Percentiles rank a stretch among this genome's conserved stretches.
These are phyloP conservation scores for Spizella passerina DNA, from an alignment of 2,797 vertebrate species.

Conservation along the genomic window DNA sequence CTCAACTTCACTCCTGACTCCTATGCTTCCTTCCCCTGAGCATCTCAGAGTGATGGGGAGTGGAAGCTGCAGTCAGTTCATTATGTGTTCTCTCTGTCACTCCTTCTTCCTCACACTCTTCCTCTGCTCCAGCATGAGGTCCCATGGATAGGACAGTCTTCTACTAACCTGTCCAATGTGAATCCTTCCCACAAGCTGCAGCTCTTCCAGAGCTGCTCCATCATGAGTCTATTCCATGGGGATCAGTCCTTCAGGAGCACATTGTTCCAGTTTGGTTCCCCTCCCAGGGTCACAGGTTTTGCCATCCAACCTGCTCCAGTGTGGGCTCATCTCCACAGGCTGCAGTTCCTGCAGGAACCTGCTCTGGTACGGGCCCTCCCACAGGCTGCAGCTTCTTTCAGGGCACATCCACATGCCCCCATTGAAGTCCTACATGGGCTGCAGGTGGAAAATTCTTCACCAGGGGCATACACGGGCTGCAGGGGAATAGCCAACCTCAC, in stretches of 20 bases:
- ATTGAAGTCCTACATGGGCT: accelerated
- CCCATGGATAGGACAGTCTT: accelerated
- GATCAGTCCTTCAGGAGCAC: not conserved
- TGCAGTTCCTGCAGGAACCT: not conserved
- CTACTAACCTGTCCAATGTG: not conserved
- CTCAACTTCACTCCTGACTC: not conserved
- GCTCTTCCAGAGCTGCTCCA: not conserved
- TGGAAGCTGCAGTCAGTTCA: not conserved
- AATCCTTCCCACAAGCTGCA: not conserved
- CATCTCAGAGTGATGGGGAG: not conserved
- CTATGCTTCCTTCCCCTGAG: not conserved
- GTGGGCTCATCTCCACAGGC: accelerated
- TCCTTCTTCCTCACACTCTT: not conserved
- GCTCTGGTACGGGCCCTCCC: accelerated
- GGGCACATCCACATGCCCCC: not conserved
- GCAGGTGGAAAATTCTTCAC: not conserved
- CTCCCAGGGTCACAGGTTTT: not conserved
- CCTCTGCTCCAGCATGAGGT: not conserved
- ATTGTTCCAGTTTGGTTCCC: not conserved
- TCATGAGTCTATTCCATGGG: not conserved
- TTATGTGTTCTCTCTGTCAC: not conserved
- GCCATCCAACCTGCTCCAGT: not conserved
- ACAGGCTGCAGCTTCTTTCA: not conserved
- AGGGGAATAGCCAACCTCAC: not conserved
- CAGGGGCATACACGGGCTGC: not conserved